phyloP scores from a whole-genome alignment of 2,888 invertebrate genomes.

The Drosophila diplacantha region DNA sequence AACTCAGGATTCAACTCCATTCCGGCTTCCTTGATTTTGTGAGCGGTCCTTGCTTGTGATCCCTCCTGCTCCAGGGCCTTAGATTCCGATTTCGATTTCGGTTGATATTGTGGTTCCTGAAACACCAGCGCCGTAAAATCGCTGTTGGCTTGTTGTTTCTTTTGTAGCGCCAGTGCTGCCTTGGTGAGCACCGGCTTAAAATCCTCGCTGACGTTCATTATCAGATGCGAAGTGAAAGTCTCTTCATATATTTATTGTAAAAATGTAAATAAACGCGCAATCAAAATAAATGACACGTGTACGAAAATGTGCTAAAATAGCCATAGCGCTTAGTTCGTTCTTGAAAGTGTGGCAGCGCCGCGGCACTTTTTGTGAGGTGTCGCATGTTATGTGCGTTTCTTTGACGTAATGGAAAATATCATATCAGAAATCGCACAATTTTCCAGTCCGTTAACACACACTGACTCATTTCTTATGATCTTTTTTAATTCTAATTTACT shows the following conservation, averaged over 20 bases:
- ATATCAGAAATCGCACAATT: neutral
- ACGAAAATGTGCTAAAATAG: slow-evolving; percentile 2
- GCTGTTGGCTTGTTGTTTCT: slow-evolving; percentile 27
- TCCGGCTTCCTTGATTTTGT: slow-evolving; percentile 15
- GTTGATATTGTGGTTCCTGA: slow-evolving; percentile 57
- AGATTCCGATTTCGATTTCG: neutral
- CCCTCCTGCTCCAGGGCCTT: neutral
- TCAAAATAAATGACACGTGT: slow-evolving; percentile 33
- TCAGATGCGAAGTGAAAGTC: neutral
- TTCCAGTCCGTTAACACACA: neutral
- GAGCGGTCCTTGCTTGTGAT: neutral
- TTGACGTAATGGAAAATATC: neutral
- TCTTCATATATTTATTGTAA: neutral
- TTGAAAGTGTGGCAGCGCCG: slow-evolving; percentile 6
- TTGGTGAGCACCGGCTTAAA: slow-evolving; percentile 74
- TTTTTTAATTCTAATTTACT: neutral
- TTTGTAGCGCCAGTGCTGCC: slow-evolving; percentile 70
- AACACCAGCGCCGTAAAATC: slow-evolving; percentile 73
- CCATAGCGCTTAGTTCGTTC: neutral
- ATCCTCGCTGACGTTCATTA: slow-evolving; percentile 55
- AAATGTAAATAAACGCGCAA: slow-evolving; percentile 30
- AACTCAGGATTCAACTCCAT: slow-evolving; percentile 78
- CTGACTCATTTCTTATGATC: neutral
- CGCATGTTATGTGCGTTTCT: neutral
- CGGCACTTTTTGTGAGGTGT: neutral